phyloP scores from a whole-genome alignment of 2,797 vertebrate species.

The Poecile montanus region DNA sequence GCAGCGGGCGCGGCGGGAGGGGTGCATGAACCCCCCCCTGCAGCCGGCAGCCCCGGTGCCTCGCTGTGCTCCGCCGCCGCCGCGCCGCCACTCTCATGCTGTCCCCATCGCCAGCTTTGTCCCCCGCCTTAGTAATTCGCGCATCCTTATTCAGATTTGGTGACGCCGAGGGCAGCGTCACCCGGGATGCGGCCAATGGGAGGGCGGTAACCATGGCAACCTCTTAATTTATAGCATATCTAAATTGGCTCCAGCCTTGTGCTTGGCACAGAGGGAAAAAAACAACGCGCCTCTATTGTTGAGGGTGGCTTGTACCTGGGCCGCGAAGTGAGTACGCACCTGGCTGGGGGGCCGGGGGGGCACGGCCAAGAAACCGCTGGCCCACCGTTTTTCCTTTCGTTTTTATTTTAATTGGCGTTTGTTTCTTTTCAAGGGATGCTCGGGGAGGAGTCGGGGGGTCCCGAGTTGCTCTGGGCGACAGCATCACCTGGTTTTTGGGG shows the following conservation, averaged over 20 bases:
- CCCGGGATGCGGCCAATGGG: conserved; percentile 83
- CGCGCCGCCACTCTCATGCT: conserved; percentile 83
- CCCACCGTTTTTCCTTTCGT: rapidly evolving
- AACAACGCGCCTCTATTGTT: conserved; percentile 78
- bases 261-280: conserved; percentile 80
- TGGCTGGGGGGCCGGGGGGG: conserved; percentile 22
- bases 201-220: conserved; percentile 87
- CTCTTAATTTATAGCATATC: conserved; percentile 90
- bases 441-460: background rate
- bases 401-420: background rate
- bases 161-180: conserved; percentile 85
- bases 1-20: conserved; percentile 44
- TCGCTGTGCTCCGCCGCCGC: conserved; percentile 55
- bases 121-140: conserved; percentile 87
- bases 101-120: conserved; percentile 89
- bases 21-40: conserved; percentile 55
- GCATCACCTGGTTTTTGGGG: background rate
- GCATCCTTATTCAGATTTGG: conserved; percentile 93
- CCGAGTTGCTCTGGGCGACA: background rate
- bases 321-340: conserved; percentile 75
- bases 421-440: background rate
- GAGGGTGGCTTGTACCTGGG: conserved; percentile 77
- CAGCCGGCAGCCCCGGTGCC: conserved; percentile 42
- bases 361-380: background rate
- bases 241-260: conserved; percentile 80